Evolutionary conservation across 2,888 invertebrate genomes (phyloP).

Genomic region (Drosophila neotestacea): DNA sequence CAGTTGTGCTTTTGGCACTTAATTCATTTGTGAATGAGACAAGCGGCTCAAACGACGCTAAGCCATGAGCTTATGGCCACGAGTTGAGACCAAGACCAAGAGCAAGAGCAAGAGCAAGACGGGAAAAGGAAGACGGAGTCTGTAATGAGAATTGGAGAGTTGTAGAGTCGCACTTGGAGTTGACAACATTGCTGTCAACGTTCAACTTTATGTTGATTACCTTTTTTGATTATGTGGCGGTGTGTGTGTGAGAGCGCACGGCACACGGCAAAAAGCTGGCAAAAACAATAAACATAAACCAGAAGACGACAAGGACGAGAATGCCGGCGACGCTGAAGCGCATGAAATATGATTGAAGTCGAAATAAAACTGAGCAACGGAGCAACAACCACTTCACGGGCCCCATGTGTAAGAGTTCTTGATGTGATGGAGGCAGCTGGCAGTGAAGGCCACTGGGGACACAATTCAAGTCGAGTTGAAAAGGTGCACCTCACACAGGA

Average conservation of each 20-base stretch:
- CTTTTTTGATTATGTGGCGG: conserved; percentile 81
- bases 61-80: conserved; percentile 50
- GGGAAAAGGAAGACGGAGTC: neutral
- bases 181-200: conserved; percentile 73
- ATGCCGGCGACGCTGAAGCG: conserved; percentile 21
- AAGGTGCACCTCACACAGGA: conserved; percentile 59
- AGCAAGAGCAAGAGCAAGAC: neutral
- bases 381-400: conserved; percentile 54
- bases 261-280: conserved; percentile 77
- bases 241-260: conserved; percentile 50
- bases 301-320: conserved; percentile 46
- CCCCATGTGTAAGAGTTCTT: conserved; percentile 63
- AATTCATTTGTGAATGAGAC: conserved; percentile 78
- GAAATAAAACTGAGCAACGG: conserved; percentile 65
- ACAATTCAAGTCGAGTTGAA: conserved; percentile 39
- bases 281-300: conserved; percentile 81
- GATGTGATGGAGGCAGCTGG: conserved; percentile 24
- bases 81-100: conserved; percentile 29
- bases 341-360: conserved; percentile 80
- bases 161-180: conserved; percentile 49
- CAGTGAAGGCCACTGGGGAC: conserved; percentile 50
- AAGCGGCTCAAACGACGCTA: conserved; percentile 60
- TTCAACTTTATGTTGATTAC: conserved; percentile 81
- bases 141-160: conserved; percentile 58
- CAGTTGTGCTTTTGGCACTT: conserved; percentile 80